These are phyloP conservation scores for Catamblyrhynchus diadema DNA, from an alignment of 2,797 vertebrate species.

Conservation along the genomic window DNA sequence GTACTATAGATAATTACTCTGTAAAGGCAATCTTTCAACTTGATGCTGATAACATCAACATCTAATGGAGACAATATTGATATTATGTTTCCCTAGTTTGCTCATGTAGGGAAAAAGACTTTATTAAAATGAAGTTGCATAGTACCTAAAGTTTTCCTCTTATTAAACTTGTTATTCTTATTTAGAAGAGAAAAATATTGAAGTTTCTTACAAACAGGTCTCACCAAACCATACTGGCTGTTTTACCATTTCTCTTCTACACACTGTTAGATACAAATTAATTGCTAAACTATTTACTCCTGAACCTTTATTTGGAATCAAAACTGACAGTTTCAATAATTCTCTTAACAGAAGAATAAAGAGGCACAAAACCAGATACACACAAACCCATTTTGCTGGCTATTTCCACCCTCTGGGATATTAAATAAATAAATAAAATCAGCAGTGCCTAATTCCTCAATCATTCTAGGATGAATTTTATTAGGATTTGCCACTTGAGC, in stretches of 20 bases:
- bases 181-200: not conserved
- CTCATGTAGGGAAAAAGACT: not conserved
- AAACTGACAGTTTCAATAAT: not conserved
- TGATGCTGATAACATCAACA: not conserved
- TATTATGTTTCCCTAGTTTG: not conserved
- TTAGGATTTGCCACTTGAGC: constrained; percentile 38
- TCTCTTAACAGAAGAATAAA: not conserved
- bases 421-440: constrained; percentile 39
- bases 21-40: constrained; percentile 1
- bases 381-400: not conserved
- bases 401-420: constrained; percentile 5
- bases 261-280: constrained; percentile 18
- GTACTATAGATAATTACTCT: not conserved
- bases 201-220: not conserved
- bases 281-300: constrained; percentile 6
- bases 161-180: not conserved
- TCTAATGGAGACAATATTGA: not conserved
- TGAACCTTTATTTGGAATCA: not conserved
- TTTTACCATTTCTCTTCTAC: not conserved
- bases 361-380: not conserved
- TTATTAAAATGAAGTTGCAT: not conserved
- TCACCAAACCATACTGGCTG: not conserved
- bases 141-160: not conserved
- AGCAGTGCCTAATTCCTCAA: constrained; percentile 8
- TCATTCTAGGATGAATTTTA: constrained; percentile 24